These are phyloP conservation scores for Aproaerema taeniolella DNA, from an alignment of 2,888 invertebrate genomes.

Conservation along the genomic window DNA sequence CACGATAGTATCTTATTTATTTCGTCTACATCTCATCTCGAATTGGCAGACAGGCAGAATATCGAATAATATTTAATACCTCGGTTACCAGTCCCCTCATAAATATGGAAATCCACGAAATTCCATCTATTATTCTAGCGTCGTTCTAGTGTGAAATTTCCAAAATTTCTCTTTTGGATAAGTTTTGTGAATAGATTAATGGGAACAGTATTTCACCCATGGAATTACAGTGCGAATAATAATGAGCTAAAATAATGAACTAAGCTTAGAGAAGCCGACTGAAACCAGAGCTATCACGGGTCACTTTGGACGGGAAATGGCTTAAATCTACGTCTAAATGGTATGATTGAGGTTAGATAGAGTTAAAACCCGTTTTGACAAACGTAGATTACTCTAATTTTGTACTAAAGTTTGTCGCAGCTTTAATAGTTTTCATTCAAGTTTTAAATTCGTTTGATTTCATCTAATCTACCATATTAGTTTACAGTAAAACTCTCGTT, in stretches of 20 bases:
- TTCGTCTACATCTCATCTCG: neutral
- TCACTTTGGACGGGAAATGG: no score
- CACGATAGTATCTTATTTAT: no score
- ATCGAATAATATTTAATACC: slow-evolving; percentile 28
- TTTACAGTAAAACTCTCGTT: no score
- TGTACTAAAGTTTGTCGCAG: no score
- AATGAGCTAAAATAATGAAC: slow-evolving; percentile 1
- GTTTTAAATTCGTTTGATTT: no score
- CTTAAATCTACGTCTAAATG: no score
- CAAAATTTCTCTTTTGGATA: slow-evolving; percentile 29
- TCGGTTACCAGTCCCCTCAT: slow-evolving; percentile 30
- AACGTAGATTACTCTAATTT: no score
- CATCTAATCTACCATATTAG: no score
- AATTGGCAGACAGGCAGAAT: slow-evolving; percentile 4
- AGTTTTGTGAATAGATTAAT: slow-evolving; percentile 32
- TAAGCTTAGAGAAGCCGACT: neutral
- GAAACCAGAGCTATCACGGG: no score
- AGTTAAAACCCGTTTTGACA: no score
- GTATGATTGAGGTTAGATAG: no score
- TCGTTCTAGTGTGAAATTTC: slow-evolving; percentile 36
- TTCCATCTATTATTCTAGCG: slow-evolving; percentile 34
- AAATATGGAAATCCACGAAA: slow-evolving; percentile 36
- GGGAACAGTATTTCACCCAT: slow-evolving; percentile 19
- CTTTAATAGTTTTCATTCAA: no score
- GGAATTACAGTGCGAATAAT: slow-evolving; percentile 13